Evolutionary conservation across 1,140 invertebrate species (phyloP).

Genomic region (Procambarus clarkii): DNA sequence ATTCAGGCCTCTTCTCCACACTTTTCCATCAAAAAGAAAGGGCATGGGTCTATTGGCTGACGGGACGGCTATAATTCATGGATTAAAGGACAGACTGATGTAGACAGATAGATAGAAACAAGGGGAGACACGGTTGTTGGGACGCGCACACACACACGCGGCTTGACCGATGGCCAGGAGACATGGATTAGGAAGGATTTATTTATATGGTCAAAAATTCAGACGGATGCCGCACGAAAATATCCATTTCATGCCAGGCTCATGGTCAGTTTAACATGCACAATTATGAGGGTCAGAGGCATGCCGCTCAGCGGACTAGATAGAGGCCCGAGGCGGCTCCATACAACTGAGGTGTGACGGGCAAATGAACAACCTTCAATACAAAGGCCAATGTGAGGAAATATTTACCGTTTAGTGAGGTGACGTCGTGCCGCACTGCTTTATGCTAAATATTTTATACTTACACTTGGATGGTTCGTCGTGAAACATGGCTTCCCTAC

Average conservation of each 20-base stretch:
- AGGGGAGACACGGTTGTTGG: slow-evolving; percentile 10
- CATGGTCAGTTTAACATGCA: background rate
- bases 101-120: background rate
- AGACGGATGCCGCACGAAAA: slow-evolving; percentile 1
- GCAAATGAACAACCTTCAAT: background rate
- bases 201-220: slow-evolving; percentile 4
- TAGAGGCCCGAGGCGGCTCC: background rate
- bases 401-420: background rate
- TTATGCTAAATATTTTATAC: too few relatives aligned
- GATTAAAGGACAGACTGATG: slow-evolving; percentile 29
- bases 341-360: background rate
- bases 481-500: too few relatives aligned
- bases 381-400: background rate
- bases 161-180: background rate
- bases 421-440: too few relatives aligned
- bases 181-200: background rate
- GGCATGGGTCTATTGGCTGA: slow-evolving; percentile 34
- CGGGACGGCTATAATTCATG: slow-evolving; percentile 19
- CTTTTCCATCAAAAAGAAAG: slow-evolving; percentile 12
- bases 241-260: slow-evolving; percentile 13
- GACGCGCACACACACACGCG: background rate
- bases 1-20: slow-evolving; percentile 22
- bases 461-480: too few relatives aligned
- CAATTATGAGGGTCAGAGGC: background rate
- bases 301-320: background rate